Conservation (phyloP, 2,888 invertebrate species). For the Lottia scabra region DNA sequence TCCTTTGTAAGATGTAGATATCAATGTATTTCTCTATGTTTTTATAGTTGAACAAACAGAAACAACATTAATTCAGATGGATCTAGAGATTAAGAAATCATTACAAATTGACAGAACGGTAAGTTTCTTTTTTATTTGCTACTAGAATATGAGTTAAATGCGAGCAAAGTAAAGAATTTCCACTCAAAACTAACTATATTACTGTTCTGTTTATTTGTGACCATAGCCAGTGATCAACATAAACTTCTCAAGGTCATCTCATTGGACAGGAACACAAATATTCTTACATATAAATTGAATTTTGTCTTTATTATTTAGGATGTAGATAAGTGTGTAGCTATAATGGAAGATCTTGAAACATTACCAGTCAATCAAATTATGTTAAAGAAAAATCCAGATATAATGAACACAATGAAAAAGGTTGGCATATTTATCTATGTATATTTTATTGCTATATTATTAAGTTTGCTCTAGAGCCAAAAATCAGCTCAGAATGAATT, state of each 20-base stretch:
- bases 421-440: conserved; percentile 35
- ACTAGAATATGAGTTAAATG: too few relatives aligned
- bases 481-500: not conserved
- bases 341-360: conserved; percentile 65
- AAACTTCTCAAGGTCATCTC: too few relatives aligned
- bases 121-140: conserved; percentile 27
- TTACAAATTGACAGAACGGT: conserved; percentile 50
- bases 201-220: too few relatives aligned
- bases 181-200: too few relatives aligned
- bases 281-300: too few relatives aligned
- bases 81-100: conserved; percentile 73
- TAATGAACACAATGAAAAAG: conserved; percentile 68
- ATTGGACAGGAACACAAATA: too few relatives aligned
- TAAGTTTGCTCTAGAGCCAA: not conserved
- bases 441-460: not conserved
- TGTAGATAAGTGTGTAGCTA: conserved; percentile 66
- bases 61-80: conserved; percentile 78
- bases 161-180: too few relatives aligned
- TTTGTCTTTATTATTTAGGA: conserved; percentile 59
- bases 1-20: too few relatives aligned
- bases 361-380: conserved; percentile 61
- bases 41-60: conserved; percentile 79
- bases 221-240: too few relatives aligned
- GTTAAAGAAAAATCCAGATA: conserved; percentile 68
- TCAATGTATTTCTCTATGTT: not conserved